Base-by-base conservation (phyloP, 2,888 invertebrate species). In the Palloptera scutellata region DNA sequence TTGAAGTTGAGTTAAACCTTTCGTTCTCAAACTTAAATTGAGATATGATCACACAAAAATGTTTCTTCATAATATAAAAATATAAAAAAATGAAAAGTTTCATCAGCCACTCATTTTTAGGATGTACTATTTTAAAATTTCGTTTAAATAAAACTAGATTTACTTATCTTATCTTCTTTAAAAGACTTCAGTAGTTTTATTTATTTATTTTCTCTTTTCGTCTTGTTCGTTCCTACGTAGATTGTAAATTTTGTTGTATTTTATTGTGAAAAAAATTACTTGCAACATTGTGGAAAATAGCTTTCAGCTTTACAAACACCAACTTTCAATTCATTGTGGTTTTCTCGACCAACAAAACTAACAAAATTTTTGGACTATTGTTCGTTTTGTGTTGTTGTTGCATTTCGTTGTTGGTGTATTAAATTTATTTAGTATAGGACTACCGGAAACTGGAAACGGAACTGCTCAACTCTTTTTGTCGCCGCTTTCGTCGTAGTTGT, bases 271-370 rank as follows among this genome's bases (percentile, higher is more conserved):
- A 30, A 30, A 30, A 30, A 48, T 66, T 55, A 11, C 54, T 60
- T 12, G 60, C 63, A 69, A 58, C 48, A 62, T 48, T 67, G 61
- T 60, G 59, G 48, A 48, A 65, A 62, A 67, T 54, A 48, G 48
- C 66, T 55, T 60, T 51, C 55, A 20, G 30, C 53, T 61, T 51
- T 19, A 42, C 41, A 30, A 58, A 62, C 64, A 67, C 53, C 53
- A 62, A 62, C 62, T 67, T 67, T 20, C 17, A 17, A 53, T 53
- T 15, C 19, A 53, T 53, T 53, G 53, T 19, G 48, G 48, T 48
- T 12, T 48, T 48, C 48, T 48, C 15, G 48, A 19, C 53, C 53
- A 53, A 15, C 19, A 53, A 53, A n/a, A 4, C 43, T 43, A 51
- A 66, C 66, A 67, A 43, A 58, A 20, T 62, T 62, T 45, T 43